These are phyloP conservation scores for Amblyopsis rosae DNA, from an alignment of 2,113 vertebrate genomes.

Conservation along the genomic window DNA sequence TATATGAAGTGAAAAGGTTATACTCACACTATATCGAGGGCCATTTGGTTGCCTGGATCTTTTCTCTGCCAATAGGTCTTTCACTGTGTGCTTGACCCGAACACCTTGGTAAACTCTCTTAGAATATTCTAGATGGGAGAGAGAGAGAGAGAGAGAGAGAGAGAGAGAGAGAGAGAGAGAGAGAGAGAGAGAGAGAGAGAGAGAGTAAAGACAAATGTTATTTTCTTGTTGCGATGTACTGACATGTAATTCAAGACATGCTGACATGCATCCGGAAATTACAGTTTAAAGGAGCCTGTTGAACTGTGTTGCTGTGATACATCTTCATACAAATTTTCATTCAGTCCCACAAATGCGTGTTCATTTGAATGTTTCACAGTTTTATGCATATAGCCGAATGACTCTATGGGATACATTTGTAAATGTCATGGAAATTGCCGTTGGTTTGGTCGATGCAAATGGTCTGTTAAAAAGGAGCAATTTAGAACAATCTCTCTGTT, in stretches of 20 bases:
- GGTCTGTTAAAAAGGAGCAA: slow-evolving; percentile 44
- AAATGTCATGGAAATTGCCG: slow-evolving; percentile 73
- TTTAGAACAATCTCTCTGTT: slow-evolving; percentile 30
- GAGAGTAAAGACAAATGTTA: neutral
- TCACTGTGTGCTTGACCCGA: slow-evolving; percentile 95
- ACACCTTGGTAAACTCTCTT: slow-evolving; percentile 94
- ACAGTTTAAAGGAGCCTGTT: slow-evolving; percentile 16
- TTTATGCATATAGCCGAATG: slow-evolving; percentile 49
- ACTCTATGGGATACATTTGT: slow-evolving; percentile 54
- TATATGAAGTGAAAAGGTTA: slow-evolving; percentile 8
- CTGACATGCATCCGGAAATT: neutral
- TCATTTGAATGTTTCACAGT: slow-evolving; percentile 60
- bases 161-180: neutral
- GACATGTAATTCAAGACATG: neutral
- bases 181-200: neutral
- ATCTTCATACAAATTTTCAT: slow-evolving; percentile 47
- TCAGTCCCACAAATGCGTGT: slow-evolving; percentile 53
- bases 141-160: neutral
- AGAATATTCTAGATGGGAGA: slow-evolving; percentile 78
- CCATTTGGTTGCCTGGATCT: slow-evolving; percentile 83
- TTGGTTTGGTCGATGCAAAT: slow-evolving; percentile 67
- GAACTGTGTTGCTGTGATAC: slow-evolving; percentile 11
- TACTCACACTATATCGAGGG: slow-evolving; percentile 84
- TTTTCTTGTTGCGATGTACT: neutral
- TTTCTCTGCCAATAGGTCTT: slow-evolving; percentile 94